Evolutionary conservation across 1,140 invertebrate genomes (phyloP).

Genomic region (Penaeus japonicus): DNA sequence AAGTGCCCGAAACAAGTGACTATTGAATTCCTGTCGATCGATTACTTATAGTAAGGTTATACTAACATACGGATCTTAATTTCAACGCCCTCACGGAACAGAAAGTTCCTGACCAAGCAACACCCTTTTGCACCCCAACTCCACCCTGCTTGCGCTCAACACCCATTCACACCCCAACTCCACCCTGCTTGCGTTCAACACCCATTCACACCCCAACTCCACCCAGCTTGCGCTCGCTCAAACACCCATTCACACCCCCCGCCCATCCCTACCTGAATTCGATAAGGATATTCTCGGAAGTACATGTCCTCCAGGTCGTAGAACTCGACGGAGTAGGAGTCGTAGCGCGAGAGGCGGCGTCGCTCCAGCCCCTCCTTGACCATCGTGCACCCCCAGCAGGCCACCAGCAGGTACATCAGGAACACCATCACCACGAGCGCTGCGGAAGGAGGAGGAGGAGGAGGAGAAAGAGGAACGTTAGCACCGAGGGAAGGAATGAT

Average conservation of each 20-base stretch:
- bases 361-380: conserved; percentile 90
- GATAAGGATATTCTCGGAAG: conserved; percentile 90
- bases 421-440: conserved; percentile 67
- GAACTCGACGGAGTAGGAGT: conserved; percentile 89
- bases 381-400: conserved; percentile 85
- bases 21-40: no score
- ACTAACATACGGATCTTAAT: no score
- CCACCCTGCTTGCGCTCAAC: neutral
- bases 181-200: neutral
- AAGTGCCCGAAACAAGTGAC: no score
- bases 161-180: neutral
- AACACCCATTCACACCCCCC: neutral
- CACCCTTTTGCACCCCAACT: neutral
- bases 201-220: neutral
- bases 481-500: neutral
- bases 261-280: conserved; percentile 75
- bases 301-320: conserved; percentile 89
- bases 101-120: no score
- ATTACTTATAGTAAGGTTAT: no score
- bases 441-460: neutral
- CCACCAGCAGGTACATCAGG: conserved; percentile 77
- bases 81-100: no score
- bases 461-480: neutral
- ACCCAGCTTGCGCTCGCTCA: neutral
- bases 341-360: conserved; percentile 82